These are phyloP conservation scores for Mustela nigripes DNA, from an alignment of 2,113 vertebrate genomes.

Conservation along the genomic window DNA sequence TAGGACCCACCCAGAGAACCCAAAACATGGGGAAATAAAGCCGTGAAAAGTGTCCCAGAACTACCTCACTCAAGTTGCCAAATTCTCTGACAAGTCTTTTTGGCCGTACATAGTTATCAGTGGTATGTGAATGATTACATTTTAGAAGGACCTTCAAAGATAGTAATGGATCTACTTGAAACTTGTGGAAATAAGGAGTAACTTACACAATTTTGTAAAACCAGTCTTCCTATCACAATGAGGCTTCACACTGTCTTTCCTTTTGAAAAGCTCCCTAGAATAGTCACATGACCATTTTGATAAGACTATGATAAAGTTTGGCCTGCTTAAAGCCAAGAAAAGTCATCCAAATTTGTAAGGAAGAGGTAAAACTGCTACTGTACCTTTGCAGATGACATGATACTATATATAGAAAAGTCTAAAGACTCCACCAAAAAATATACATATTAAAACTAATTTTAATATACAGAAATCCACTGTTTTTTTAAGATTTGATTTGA, in stretches of 20 bases:
- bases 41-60: neutral
- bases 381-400: neutral
- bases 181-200: neutral
- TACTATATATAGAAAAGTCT: neutral
- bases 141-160: slow-evolving; percentile 6
- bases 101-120: neutral
- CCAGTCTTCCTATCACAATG: neutral
- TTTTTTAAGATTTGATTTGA: neutral
- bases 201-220: neutral
- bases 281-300: neutral
- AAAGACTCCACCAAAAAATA: neutral
- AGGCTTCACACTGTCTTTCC: neutral
- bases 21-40: neutral
- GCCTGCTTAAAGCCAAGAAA: neutral
- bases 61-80: neutral
- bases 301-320: neutral
- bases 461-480: neutral
- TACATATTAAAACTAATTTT: neutral
- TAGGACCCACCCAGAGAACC: neutral
- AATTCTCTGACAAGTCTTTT: neutral
- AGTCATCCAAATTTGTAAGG: neutral
- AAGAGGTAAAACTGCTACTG: neutral
- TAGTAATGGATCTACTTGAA: neutral
- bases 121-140: neutral
- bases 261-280: neutral